phyloP scores from a whole-genome alignment of 2,888 invertebrate species.

The Zootermopsis nevadensis region DNA sequence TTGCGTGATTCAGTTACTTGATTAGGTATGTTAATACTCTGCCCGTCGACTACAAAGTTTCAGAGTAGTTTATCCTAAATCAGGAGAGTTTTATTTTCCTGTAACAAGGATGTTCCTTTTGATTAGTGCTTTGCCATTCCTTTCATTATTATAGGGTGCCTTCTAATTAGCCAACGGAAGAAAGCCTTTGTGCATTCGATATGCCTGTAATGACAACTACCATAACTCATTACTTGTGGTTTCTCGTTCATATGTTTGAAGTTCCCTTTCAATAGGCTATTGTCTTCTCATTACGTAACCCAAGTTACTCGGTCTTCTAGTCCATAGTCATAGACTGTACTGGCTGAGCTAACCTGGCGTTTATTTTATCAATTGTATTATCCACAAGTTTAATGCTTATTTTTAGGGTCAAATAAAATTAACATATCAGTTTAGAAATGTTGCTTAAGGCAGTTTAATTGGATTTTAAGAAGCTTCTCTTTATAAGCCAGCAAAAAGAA shows the following conservation, averaged over 20 bases:
- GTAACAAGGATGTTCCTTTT: neutral
- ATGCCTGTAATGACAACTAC: neutral
- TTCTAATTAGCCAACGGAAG: slow-evolving; percentile 4
- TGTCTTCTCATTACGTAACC: neutral
- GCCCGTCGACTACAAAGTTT: neutral
- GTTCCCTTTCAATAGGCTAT: neutral
- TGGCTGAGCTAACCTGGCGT: no score
- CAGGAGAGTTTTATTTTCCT: no score
- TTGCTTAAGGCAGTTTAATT: no score
- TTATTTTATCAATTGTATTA: no score
- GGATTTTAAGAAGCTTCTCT: no score
- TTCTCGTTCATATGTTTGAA: neutral
- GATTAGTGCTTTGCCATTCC: neutral
- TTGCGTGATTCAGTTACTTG: neutral
- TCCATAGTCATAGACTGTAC: no score
- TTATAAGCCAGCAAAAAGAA: no score
- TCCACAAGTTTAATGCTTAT: no score
- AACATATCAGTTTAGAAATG: no score
- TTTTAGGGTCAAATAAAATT: no score
- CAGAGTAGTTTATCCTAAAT: neutral
- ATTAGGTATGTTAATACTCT: neutral
- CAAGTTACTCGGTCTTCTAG: neutral
- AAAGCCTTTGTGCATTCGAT: slow-evolving; percentile 1
- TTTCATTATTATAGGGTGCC: neutral
- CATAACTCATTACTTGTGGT: neutral